A percentile compares a stretch with the other conserved stretches of the same genome.
These are phyloP conservation scores for Agrilus planipennis DNA, from an alignment of 1,140 invertebrate species.

Conservation along the genomic window DNA sequence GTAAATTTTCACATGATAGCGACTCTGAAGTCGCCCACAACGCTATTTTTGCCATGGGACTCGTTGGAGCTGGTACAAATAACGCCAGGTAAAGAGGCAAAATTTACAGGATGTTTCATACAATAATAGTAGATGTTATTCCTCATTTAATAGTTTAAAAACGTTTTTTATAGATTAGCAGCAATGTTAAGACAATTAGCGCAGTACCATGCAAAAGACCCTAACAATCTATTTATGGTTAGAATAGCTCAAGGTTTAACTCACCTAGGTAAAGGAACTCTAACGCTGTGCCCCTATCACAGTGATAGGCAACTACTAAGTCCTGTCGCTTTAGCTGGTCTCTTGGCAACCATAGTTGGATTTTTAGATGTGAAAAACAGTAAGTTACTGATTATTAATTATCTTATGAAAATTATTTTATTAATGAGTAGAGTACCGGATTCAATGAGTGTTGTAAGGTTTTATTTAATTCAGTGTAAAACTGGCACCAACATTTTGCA, in stretches of 20 bases:
- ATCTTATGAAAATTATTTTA: too few relatives aligned
- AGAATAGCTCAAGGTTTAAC: constrained; percentile 96
- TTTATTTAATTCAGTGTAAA: too few relatives aligned
- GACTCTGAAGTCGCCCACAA: constrained; percentile 96
- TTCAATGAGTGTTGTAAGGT: too few relatives aligned
- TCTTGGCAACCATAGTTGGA: constrained; percentile 82
- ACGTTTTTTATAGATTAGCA: constrained; percentile 60
- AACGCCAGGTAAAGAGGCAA: constrained; percentile 46
- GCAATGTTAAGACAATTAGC: constrained; percentile 96
- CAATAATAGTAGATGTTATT: neutral
- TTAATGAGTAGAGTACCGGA: too few relatives aligned
- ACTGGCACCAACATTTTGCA: too few relatives aligned
- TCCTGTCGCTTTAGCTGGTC: constrained; percentile 87
- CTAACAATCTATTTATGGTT: constrained; percentile 97
- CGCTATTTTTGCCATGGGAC: constrained; percentile 95
- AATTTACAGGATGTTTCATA: neutral
- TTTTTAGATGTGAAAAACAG: constrained; percentile 96
- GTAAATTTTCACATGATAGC: constrained; percentile 98
- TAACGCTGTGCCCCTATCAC: constrained; percentile 95
- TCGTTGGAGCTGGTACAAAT: constrained; percentile 88
- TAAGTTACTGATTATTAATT: too few relatives aligned
- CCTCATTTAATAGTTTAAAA: neutral
- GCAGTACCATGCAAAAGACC: constrained; percentile 96
- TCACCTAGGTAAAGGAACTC: constrained; percentile 96
- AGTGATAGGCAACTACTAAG: constrained; percentile 91